Evolutionary conservation across 2,888 invertebrate genomes (phyloP), one percentile per base, ranked within the genome.

Genomic region (Sipunculus nudus): DNA sequence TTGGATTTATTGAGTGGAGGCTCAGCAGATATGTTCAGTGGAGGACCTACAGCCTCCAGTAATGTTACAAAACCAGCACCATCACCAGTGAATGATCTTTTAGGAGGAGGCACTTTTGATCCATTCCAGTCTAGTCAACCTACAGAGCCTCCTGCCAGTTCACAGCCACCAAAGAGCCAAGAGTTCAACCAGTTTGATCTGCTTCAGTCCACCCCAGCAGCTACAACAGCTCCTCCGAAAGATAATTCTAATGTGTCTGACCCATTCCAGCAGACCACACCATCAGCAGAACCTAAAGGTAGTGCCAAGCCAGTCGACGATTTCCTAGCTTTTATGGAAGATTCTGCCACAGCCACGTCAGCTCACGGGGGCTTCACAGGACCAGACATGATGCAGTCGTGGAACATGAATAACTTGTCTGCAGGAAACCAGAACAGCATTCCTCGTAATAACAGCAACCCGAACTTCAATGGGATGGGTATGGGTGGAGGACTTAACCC

Each of bases 351-450:
- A 8, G 28, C 35, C 13, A 59, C 28, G 16, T n/a, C n/a, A n/a
- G n/a, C n/a, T n/a, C n/a, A n/a, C n/a, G n/a, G n/a, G n/a, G 23
- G 54, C 8, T 63, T 53, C 5, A 67, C 59, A 47, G 68, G 65
- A 16, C 64, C 63, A 28, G 73, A 77, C 50, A 63, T 78, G 47
- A 74, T 78, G 69, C 75, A 75, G 1, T 69, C 65, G 41, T 79
- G 78, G 78, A 65, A 73, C 50, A 66, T 71, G 40, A 59, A 29
- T 47, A 73, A 66, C 53, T 25, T 59, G 28, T 13, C 26, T 26
- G 31, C 47, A 45, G 56, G 64, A 29, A 53, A 53, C 21, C 53
- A 59, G 6, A 53, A 65, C 23, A 29, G 39, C 43, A 62, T 58
- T 25, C 50, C 19, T 8, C 23, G 21, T 10, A 8, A 26, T 4